Base-by-base conservation (phyloP, 2,797 vertebrate species). In the Oreonectes daqikongensis region DNA sequence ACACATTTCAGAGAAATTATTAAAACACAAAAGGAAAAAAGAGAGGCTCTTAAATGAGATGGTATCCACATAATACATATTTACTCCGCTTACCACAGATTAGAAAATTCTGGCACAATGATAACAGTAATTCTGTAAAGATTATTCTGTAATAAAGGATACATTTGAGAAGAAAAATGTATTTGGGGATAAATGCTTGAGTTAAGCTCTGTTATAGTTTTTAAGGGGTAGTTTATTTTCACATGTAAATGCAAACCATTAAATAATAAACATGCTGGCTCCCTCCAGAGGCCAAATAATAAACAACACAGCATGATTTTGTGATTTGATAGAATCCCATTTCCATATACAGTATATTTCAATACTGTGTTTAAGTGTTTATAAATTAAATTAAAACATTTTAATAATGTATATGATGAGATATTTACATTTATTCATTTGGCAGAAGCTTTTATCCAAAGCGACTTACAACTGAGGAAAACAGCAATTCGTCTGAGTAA, bases 221-320 rank as follows among this genome's bases (percentile, higher is more conserved):
- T 17, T 12, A 9, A 28, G 4, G n/a, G n/a, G n/a, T n/a, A 4
- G 0, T 10, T 17, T n/a, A 3, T 15, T 63, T 63, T 38, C 22
- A n/a, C 12, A 35, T 6, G 10, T 14, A 26, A 10, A 52, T 14
- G 30, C 59, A 40, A 26, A 63, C 4, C n/a, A 59, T 2, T 42
- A 42, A 65, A 66, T 52, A 65, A 26, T 50, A 46, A 53, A 59
- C 59, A 20, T 55, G 57, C 52, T 74, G 68, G 24, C 59, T 65
- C 78, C 78, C 60, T 74, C 78, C 55, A 70, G 81, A 77, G 78
- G 69, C 42, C 35, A 22, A 24, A 53, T 0, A n/a, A 3, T 1
- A 14, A 52, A 52, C 20, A 52, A 14, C 18, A 52, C 14, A 38
- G 22, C 6, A 28, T 14, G 10, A 42, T 11, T 42, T 42, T 2